Evolutionary conservation across 2,888 invertebrate genomes (phyloP), one percentile per base, ranked within the genome.

Genomic region (Eupithecia exiguata): DNA sequence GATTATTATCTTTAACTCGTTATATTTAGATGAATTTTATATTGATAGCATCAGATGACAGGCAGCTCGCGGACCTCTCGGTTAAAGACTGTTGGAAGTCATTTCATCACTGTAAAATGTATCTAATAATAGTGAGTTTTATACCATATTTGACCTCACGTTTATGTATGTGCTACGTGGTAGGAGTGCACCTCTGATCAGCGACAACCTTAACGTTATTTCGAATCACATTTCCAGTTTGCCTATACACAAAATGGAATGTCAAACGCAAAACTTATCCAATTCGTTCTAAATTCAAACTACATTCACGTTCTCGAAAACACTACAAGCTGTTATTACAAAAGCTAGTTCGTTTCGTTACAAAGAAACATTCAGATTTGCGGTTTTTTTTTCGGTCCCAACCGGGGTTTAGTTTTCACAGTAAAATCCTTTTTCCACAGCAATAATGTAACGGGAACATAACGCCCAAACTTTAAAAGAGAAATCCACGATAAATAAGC

Each of bases 401-500:
- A 78, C 79, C 72, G 38, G n/a, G 40, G 66, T 80, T 82, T 69
- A 82, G 78, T 81, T 78, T 38, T 40, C 66, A 25, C 66, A 66
- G 66, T n/a, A 66, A 40, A 66, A 21, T 66, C 40, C 40, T 66
- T 43, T 14, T 40, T 40, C 21, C 79, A 71, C 71, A 81, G 82
- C 78, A 81, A 83, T 83, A 85, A 80, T 71, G 82, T 84, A 77
- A 79, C 78, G 79, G 75, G 77, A 81, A 83, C 79, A 80, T 84
- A 84, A 82, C 82, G 80, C 78, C 74, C 75, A 68, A 82, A 84
- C 78, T 83, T 87, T 81, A 82, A 82, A 84, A 81, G 80, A 80
- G 79, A 79, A 83, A 81, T 77, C 72, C 79, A 80, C 84, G 81
- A 86, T 86, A 86, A 86, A 87, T 84, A 84, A 83, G 80, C 77